phyloP scores from a whole-genome alignment of 2,797 vertebrate genomes.

The Pristis pectinata region DNA sequence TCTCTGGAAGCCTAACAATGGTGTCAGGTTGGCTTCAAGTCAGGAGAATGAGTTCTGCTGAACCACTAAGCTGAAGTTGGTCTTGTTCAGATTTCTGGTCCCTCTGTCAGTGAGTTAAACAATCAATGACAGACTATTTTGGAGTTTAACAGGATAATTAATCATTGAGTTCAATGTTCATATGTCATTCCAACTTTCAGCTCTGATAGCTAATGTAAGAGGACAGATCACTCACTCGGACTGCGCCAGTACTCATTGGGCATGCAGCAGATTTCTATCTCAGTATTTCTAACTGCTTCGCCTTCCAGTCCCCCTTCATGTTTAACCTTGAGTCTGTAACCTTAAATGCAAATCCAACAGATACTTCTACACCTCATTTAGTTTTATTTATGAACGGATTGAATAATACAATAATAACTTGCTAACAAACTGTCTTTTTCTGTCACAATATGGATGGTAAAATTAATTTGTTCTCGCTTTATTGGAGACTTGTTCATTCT shows the following conservation, averaged over 20 bases:
- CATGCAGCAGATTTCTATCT: background rate
- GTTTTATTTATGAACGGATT: background rate
- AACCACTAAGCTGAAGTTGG: background rate
- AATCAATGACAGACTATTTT: background rate
- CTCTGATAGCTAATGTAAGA: background rate
- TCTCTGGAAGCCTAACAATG: background rate
- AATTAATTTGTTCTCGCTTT: background rate
- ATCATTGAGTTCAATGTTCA: background rate
- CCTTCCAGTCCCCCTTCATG: background rate
- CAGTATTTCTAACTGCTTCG: background rate
- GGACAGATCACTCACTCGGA: background rate
- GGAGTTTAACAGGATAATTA: conserved; percentile 16
- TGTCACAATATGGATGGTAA: background rate
- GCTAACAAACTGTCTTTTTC: background rate
- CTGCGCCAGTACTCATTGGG: background rate
- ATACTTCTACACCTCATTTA: background rate
- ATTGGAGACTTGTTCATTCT: background rate
- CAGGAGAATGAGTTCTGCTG: background rate
- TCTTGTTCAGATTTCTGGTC: background rate
- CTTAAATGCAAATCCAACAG: background rate
- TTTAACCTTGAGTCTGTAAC: background rate
- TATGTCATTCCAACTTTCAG: background rate
- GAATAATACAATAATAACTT: background rate
- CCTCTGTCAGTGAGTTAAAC: conserved; percentile 5
- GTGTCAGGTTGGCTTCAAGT: background rate